These are phyloP conservation scores for Drosophila rufa DNA, from an alignment of 1,140 invertebrate species.

Conservation along the genomic window DNA sequence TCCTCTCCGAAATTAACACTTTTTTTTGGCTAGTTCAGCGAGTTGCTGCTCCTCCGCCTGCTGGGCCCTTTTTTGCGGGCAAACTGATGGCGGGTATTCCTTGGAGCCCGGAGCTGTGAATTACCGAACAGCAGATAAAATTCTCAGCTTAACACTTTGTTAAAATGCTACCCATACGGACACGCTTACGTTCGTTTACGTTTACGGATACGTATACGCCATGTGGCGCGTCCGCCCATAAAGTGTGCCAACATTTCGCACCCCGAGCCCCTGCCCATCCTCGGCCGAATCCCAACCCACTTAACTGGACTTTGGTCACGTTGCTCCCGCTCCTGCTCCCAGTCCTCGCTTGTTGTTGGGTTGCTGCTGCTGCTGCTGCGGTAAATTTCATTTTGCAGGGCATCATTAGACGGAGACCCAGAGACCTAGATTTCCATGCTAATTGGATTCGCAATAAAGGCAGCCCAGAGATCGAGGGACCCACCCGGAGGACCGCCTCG, in stretches of 20 bases:
- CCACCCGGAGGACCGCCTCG: conserved; percentile 1
- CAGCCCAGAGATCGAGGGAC: conserved; percentile 45
- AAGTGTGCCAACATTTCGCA: conserved; percentile 68
- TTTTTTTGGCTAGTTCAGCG: conserved; percentile 56
- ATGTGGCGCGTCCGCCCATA: conserved; percentile 68
- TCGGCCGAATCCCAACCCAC: conserved; percentile 26
- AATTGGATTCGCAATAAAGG: conserved; percentile 72
- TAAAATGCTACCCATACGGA: conserved; percentile 72
- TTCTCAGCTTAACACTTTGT: conserved; percentile 84
- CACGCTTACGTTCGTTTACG: conserved; percentile 45
- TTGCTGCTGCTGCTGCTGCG: conserved; percentile 35
- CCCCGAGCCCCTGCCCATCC: not conserved
- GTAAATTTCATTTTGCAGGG: conserved; percentile 68
- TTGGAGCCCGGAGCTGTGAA: conserved; percentile 69
- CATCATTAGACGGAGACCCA: conserved; percentile 66
- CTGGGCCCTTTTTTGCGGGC: conserved; percentile 14
- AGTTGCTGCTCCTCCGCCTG: conserved; percentile 10
- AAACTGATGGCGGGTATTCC: conserved; percentile 56
- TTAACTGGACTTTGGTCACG: conserved; percentile 52
- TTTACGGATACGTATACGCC: conserved; percentile 50
- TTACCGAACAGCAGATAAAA: conserved; percentile 82
- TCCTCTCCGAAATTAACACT: conserved; percentile 72
- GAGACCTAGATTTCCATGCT: conserved; percentile 72
- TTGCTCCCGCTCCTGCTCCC: conserved; percentile 21
- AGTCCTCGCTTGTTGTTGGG: conserved; percentile 16